Conservation (phyloP, 2,797 vertebrate species). For the Myotis vivesi region DNA sequence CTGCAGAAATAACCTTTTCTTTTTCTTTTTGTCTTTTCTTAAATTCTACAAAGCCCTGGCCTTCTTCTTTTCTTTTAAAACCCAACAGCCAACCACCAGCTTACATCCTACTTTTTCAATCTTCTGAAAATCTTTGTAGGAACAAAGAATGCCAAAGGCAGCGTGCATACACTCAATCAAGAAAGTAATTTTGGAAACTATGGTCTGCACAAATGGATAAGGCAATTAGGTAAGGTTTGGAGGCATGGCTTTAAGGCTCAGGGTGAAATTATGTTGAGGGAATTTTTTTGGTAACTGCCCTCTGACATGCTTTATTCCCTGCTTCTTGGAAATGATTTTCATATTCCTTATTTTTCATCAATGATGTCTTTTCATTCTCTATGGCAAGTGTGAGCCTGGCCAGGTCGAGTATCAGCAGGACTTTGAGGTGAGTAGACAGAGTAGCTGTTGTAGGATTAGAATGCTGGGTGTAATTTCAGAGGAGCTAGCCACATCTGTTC, state of each 20-base stretch:
- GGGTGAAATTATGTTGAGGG: not conserved
- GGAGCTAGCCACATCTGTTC: not conserved
- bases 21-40: not conserved
- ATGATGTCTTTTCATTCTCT: not conserved
- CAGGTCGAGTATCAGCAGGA: not conserved
- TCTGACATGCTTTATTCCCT: not conserved
- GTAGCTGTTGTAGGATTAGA: not conserved
- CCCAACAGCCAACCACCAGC: not conserved
- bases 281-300: not conserved
- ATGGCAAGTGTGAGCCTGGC: not conserved
- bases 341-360: not conserved
- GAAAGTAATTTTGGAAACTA: conserved; percentile 23
- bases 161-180: not conserved
- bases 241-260: not conserved
- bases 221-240: not conserved
- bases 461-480: not conserved
- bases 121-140: conserved; percentile 3
- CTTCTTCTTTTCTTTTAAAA: conserved; percentile 10
- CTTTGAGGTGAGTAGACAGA: not conserved
- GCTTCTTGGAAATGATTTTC: conserved; percentile 30
- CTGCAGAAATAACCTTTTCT: not conserved
- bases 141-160: conserved; percentile 19
- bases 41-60: not conserved
- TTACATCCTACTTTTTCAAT: conserved; percentile 17
- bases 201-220: not conserved